A percentile compares a stretch with the other conserved stretches of the same genome.
phyloP scores from a whole-genome alignment of 1,140 invertebrate species.

The Brachionus asplanchnoidis region DNA sequence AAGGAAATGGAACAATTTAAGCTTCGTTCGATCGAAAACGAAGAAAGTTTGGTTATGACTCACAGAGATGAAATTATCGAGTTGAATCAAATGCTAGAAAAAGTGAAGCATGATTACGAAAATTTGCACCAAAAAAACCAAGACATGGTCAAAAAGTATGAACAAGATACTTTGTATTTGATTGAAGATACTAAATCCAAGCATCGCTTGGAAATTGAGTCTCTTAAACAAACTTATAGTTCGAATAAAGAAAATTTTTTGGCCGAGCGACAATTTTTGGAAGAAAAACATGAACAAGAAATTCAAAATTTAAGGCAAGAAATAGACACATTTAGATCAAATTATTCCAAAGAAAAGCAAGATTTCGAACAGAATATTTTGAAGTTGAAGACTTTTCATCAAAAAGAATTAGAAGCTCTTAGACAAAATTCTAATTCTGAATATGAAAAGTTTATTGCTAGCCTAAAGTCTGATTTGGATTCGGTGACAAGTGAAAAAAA shows the following conservation, averaged over 20 bases:
- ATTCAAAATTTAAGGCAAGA: conserved; percentile 46
- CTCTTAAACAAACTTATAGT: conserved; percentile 46
- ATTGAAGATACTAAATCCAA: conserved; percentile 48
- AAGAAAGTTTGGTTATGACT: conserved; percentile 47
- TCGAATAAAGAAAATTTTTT: conserved; percentile 43
- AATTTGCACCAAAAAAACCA: conserved; percentile 49
- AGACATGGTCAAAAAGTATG: conserved; percentile 46
- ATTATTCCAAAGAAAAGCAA: conserved; percentile 48
- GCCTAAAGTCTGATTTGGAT: conserved; percentile 48
- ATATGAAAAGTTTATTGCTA: conserved; percentile 45
- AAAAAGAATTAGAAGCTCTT: conserved; percentile 53
- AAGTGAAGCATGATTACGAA: conserved; percentile 52
- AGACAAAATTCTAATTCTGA: conserved; percentile 45
- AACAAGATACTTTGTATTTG: conserved; percentile 47
- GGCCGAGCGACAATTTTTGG: not conserved
- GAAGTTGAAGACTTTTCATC: conserved; percentile 54
- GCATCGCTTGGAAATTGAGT: conserved; percentile 50
- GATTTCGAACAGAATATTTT: conserved; percentile 52
- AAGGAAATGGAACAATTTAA: conserved; percentile 48
- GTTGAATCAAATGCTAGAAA: conserved; percentile 50
- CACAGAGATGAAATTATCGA: conserved; percentile 49
- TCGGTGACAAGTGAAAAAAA: conserved; percentile 50
- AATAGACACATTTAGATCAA: conserved; percentile 38
- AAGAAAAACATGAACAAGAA: conserved; percentile 41
- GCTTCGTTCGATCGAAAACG: conserved; percentile 47